phyloP scores from a whole-genome alignment of 2,797 vertebrate genomes.

The Morus bassanus region DNA sequence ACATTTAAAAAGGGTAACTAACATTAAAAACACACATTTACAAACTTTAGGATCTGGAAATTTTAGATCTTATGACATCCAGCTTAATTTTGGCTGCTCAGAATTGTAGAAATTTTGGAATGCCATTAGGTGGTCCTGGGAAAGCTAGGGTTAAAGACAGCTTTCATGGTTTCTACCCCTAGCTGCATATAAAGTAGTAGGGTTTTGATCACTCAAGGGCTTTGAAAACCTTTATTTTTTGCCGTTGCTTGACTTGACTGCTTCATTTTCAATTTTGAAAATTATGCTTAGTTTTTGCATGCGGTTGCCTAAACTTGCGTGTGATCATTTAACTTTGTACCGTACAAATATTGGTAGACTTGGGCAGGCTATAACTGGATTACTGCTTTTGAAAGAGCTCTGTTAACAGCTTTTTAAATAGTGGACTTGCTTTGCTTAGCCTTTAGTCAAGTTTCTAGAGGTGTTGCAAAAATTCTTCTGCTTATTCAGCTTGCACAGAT shows the following conservation, averaged over 20 bases:
- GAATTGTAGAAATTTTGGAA: background rate
- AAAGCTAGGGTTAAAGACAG: background rate
- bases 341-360: background rate
- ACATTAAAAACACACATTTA: background rate
- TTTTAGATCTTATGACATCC: background rate
- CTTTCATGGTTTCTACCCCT: background rate
- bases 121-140: background rate
- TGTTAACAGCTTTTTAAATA: background rate
- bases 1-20: background rate
- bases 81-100: background rate
- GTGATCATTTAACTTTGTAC: background rate
- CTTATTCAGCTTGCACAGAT: background rate
- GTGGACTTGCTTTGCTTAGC: background rate
- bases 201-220: rapidly evolving
- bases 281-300: background rate
- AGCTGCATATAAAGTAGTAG: background rate
- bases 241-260: background rate
- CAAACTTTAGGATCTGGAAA: background rate
- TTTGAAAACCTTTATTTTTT: background rate
- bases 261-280: background rate
- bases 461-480: background rate
- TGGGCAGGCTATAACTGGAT: background rate
- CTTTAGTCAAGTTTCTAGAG: background rate
- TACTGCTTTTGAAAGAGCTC: background rate
- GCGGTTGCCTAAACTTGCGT: background rate